Conservation (phyloP, 1,140 invertebrate genomes). For the Plutomurus gul region DNA sequence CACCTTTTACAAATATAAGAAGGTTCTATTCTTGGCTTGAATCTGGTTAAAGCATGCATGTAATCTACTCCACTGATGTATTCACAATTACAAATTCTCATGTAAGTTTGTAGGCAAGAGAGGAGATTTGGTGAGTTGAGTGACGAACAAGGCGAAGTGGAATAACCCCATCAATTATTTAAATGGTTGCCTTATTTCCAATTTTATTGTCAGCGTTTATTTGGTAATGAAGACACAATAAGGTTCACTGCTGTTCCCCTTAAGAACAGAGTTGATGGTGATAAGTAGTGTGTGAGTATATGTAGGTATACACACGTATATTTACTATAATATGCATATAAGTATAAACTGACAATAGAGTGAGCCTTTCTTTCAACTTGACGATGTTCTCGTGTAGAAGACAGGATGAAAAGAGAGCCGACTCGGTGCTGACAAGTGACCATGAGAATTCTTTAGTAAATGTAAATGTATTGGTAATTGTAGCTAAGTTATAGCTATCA, state of each 20-base stretch:
- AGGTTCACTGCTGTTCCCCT: not conserved
- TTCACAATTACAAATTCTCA: not conserved
- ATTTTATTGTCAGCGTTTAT: slow-evolving; percentile 42
- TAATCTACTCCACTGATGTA: not conserved
- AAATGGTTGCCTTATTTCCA: slow-evolving; percentile 36
- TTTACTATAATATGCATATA: not conserved
- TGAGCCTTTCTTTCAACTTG: not conserved
- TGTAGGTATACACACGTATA: not conserved
- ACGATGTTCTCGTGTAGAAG: not conserved
- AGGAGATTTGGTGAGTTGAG: not conserved
- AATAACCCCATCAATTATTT: slow-evolving; percentile 46
- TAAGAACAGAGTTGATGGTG: not conserved
- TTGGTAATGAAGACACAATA: not conserved
- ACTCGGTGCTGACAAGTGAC: slow-evolving; percentile 18
- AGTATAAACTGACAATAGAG: not conserved
- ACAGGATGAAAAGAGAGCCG: slow-evolving; percentile 33
- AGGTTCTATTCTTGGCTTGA: not conserved
- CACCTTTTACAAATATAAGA: too few species aligned
- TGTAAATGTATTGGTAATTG: not conserved
- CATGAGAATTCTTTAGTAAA: slow-evolving; percentile 27
- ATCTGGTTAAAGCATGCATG: not conserved
- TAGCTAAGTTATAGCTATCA: not conserved
- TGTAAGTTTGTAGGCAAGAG: not conserved
- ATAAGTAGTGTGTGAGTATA: not conserved
- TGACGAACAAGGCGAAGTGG: slow-evolving; percentile 7